These are phyloP conservation scores for Scolopax mira DNA, from an alignment of 2,113 vertebrate genomes.

Conservation along the genomic window DNA sequence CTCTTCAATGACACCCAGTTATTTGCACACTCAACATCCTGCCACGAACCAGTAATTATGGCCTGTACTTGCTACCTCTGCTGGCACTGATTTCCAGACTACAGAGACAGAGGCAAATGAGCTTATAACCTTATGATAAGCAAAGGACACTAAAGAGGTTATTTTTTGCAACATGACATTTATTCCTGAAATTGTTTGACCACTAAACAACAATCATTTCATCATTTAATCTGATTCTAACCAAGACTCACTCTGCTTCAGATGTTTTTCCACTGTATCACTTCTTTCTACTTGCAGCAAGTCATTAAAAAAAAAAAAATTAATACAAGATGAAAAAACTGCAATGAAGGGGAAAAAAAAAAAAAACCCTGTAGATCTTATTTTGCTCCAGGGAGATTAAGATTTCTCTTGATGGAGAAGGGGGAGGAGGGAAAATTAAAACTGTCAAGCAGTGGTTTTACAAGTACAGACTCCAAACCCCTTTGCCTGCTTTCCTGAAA, in stretches of 20 bases:
- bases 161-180: slow-evolving; percentile 51
- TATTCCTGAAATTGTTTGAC: slow-evolving; percentile 47
- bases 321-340: not conserved
- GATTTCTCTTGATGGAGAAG: not conserved
- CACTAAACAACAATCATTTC: slow-evolving; percentile 13
- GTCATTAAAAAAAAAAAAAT: slow-evolving; percentile 32
- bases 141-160: slow-evolving; percentile 24
- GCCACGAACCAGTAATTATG: slow-evolving; percentile 61
- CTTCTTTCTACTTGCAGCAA: not conserved
- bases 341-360: not conserved
- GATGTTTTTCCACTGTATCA: not conserved
- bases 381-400: not conserved
- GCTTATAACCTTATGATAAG: slow-evolving; percentile 56
- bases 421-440: not conserved
- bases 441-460: not conserved
- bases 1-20: slow-evolving; percentile 71
- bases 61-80: not conserved
- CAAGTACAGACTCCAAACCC: not conserved
- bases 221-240: slow-evolving; percentile 2
- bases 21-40: slow-evolving; percentile 72
- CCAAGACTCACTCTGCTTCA: not conserved
- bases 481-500: not conserved
- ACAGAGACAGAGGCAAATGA: slow-evolving; percentile 35
- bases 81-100: slow-evolving; percentile 47
- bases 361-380: not conserved